Percentiles rank a stretch among this genome's conserved stretches.
These are phyloP conservation scores for Alligator mississippiensis DNA, from an alignment of 2,113 vertebrate species.

Conservation along the genomic window DNA sequence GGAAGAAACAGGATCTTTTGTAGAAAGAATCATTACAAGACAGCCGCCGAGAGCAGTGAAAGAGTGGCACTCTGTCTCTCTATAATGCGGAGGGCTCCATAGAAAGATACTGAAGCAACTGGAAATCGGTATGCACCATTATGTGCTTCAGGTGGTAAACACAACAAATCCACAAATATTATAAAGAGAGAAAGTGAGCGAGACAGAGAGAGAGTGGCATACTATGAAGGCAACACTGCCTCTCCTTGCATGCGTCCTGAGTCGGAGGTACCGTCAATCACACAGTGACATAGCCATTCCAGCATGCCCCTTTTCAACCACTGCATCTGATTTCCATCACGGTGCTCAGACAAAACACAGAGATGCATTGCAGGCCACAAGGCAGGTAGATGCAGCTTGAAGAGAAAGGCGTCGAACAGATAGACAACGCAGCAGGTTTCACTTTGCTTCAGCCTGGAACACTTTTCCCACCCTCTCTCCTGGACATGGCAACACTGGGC, in stretches of 20 bases:
- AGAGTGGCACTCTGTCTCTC: background rate
- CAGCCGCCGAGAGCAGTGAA: background rate
- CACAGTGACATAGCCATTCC: constrained; percentile 1
- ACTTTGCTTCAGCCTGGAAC: background rate
- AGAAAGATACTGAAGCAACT: background rate
- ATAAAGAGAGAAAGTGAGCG: background rate
- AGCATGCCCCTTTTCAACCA: constrained; percentile 27
- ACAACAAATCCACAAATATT: background rate
- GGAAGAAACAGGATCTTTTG: background rate
- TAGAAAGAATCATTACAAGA: background rate
- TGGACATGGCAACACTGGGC: fast-evolving
- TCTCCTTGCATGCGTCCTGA: background rate
- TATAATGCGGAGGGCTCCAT: background rate
- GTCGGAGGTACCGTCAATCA: background rate
- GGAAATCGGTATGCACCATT: background rate
- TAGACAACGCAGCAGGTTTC: background rate
- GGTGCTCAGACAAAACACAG: fast-evolving
- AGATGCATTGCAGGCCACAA: constrained; percentile 15
- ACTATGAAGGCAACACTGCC: constrained; percentile 19
- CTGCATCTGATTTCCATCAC: background rate
- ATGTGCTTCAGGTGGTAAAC: background rate
- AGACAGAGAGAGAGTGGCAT: background rate
- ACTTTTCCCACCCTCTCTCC: background rate
- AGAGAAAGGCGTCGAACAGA: background rate
- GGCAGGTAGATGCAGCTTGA: background rate